Evolutionary conservation across 2,797 vertebrate species (phyloP), one percentile per base, ranked within the genome.

Genomic region (Gallinago solitaria): DNA sequence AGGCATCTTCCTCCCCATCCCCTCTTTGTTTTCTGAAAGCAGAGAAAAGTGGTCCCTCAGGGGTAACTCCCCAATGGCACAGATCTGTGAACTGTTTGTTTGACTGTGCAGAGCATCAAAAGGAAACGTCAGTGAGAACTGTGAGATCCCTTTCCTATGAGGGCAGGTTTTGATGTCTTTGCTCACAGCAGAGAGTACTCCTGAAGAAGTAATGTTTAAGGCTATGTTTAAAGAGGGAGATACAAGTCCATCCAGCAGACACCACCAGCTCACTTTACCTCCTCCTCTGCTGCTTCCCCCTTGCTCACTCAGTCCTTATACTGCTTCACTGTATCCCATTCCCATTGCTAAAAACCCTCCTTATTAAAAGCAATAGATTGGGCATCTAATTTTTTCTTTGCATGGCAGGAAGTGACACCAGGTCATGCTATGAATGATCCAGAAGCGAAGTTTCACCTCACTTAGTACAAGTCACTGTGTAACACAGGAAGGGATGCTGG

Each of bases 261-360:
- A n/a, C 11, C 1, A 8, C 11, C 1, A 8, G 16, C 8, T 93
- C 5, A 1, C n/a, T 64, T 47, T 9, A 0, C 27, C 11, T 14
- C 37, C 63, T 57, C 83, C 64, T 6, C n/a, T 50, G 50, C 50
- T 23, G n/a, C 1, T 50, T 45, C 25, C 19, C 33, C n/a, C 57
- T 57, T 30, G 47, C 56, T 37, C 60, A 53, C 33, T 16, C 70
- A 64, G 47, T 9, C 15, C 53, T 35, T 53, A 57, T 74, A 16
- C 69, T 25, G n/a, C 50, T 80, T 59, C 75, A 48, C 16, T 4
- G 1, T 2, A 70, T 18, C 48, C 28, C 61, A n/a, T 39, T 19
- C 32, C n/a, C 50, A 24, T 2, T 23, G 61, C 65, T 57, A 9
- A 60, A 91, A 78, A 1, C 21, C 30, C 21, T 19, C 41, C 68